Percentiles rank a stretch among this genome's conserved stretches.
Evolutionary conservation across 2,888 invertebrate genomes (phyloP).

Genomic region (Acrobasis repandana): DNA sequence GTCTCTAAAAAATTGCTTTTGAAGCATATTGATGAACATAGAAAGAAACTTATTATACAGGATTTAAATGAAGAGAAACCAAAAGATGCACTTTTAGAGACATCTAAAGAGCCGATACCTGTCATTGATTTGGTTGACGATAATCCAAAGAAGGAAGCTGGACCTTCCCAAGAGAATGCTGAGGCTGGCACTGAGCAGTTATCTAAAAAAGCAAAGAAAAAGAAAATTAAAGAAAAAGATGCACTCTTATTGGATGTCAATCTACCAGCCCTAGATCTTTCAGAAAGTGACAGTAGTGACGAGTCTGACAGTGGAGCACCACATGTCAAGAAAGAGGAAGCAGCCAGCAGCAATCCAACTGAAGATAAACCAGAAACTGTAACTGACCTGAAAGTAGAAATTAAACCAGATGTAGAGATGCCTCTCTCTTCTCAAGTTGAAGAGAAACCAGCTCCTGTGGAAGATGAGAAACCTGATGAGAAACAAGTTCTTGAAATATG

Average conservation of each 20-base stretch:
- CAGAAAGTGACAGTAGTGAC: constrained; percentile 91
- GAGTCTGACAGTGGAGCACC: constrained; percentile 79
- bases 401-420: constrained; percentile 36
- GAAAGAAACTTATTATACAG: constrained; percentile 58
- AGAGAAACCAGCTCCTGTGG: constrained; percentile 46
- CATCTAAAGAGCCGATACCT: constrained; percentile 58
- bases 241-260: constrained; percentile 80
- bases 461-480: constrained; percentile 80
- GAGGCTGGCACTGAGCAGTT: constrained; percentile 55
- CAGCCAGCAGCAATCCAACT: constrained; percentile 47
- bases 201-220: constrained; percentile 74
- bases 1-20: constrained; percentile 90
- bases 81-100: constrained; percentile 51
- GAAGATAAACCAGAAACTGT: constrained; percentile 37
- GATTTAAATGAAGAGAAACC: constrained; percentile 57
- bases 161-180: constrained; percentile 57
- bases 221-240: constrained; percentile 75
- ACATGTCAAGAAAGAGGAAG: constrained; percentile 49
- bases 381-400: constrained; percentile 29
- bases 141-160: constrained; percentile 60
- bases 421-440: constrained; percentile 40
- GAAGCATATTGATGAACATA: constrained; percentile 87
- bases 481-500: constrained; percentile 87
- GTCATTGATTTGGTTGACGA: constrained; percentile 67
- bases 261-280: constrained; percentile 91